Base-by-base conservation (phyloP, 2,113 vertebrate species). In the Atrichornis clamosus region DNA sequence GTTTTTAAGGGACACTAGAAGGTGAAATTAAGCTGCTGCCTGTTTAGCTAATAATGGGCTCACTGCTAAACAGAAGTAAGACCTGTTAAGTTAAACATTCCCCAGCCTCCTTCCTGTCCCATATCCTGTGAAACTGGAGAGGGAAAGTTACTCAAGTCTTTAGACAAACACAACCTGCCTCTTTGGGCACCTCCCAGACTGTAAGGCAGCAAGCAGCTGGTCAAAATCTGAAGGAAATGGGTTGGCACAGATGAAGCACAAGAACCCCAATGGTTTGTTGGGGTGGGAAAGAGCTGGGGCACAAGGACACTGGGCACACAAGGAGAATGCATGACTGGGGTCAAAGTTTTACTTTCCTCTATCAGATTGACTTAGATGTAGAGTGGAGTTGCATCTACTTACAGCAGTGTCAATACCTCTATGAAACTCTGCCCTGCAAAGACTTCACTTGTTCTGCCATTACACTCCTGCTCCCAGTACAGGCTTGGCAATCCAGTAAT, bases 21-120 rank as follows among this genome's bases (percentile, higher is more conserved):
- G 63, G 41, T 17, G 18, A 91, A 35, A 86, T 87, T 33, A 59
- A 63, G 33, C 68, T 78, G 64, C 84, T 88, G 44, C 47, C 62
- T 56, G 16, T 59, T 76, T 16, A 83, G 53, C 49, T 90, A 83
- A 81, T 89, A 92, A 89, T 6, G 13, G 47, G 37, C 20, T 77
- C 63, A 53, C 33, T 56, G 55, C 89, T 84, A 59, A 94, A 77
- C 30, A 86, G 49, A 88, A 73, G 19, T 44, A 68, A 84, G 81
- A 77, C 18, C 55, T 74, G 77, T 42, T 94, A 55, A 77, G 76
- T 92, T 91, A 95, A 95, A 94, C 14, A 91, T 89, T 96, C 50
- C 60, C 80, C 73, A 81, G 84, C 41, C 55, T 70, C 68, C 32
- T 58, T 87, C 55, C 69, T 84, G 50, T 62, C 41, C n/a, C 17